Evolutionary conservation across 2,888 invertebrate genomes (phyloP), one percentile per base, ranked within the genome.

Genomic region (Bombyx huttoni): DNA sequence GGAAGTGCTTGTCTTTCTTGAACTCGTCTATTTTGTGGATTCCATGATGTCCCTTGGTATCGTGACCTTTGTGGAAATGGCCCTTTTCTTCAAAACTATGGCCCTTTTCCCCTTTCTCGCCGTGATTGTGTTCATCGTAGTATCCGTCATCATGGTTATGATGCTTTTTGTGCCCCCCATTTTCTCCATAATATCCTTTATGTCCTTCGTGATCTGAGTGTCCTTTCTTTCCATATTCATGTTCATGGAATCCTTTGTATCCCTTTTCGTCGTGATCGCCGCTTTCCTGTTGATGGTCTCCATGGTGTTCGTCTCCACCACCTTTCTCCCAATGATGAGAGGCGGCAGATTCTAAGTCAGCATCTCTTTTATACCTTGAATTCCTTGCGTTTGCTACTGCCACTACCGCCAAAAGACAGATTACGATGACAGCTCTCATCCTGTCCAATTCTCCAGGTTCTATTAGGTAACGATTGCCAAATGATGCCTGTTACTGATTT

Each of bases 1-100:
- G 95, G 91, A 94, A 95, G 73, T 96, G 94, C 65, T 95, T 95
- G 67, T 95, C 93, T 75, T 96, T 95, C 73, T 95, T 94, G 81
- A 91, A 94, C 77, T 96, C 96, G 76, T 96, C 94, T 74, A 94
- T 73, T 74, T 96, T 96, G 83, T 96, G 94, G 5, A 95, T 90
- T 62, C 95, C 93, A 70, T 96, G 95, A 63, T 94, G 94, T 52
- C 96, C 95, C 71, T 96, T 94, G 55, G 94, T 95, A 65, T 92
- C 92, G 79, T 96, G 95, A 0, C 95, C 96, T 70, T 96, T 96
- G 60, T 94, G 94, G 77, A 90, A 95, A 61, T 91, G 90, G 50
- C 94, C 95, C 58, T 85, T 80, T 63, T 88, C 89, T 69, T 90
- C 89, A 56, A 83, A 86, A 6, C 81, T 76, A 40, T 83, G 75